A percentile compares a stretch with the other conserved stretches of the same genome.
Evolutionary conservation across 2,888 invertebrate species (phyloP).

Genomic region (Agonopterix arenella): DNA sequence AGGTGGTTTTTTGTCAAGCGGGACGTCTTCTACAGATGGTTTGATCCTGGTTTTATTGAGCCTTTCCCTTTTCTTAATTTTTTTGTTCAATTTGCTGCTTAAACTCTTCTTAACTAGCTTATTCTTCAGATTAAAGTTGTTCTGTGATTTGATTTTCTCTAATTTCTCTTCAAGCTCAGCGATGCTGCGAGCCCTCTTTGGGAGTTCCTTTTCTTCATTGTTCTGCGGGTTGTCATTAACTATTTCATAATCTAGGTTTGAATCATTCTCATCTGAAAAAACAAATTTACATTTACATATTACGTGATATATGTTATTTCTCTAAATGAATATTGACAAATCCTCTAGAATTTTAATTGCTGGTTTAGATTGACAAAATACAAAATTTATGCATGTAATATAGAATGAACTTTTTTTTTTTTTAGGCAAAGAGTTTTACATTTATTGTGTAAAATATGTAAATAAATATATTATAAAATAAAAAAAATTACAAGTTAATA

Average conservation of each 20-base stretch:
- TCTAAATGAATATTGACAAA: too few species aligned
- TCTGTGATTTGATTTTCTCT: conserved; percentile 78
- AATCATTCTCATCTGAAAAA: conserved; percentile 51
- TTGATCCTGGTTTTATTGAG: conserved; percentile 35
- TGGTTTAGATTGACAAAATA: too few species aligned
- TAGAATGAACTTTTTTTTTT: too few species aligned
- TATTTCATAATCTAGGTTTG: conserved; percentile 52
- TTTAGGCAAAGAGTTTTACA: too few species aligned
- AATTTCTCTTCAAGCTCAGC: conserved; percentile 80
- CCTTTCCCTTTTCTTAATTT: conserved; percentile 54
- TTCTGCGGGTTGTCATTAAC: conserved; percentile 31
- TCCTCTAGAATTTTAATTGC: too few species aligned
- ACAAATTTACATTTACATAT: too few species aligned
- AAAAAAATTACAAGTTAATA: too few species aligned
- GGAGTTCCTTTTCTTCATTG: conserved; percentile 37
- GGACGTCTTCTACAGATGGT: conserved; percentile 17
- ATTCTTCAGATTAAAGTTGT: conserved; percentile 79
- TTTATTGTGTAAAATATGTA: too few species aligned
- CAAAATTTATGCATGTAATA: too few species aligned
- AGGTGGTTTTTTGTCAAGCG: conserved; percentile 14
- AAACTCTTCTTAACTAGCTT: conserved; percentile 81
- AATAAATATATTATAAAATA: too few species aligned
- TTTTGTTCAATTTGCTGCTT: conserved; percentile 81
- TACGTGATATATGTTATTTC: too few species aligned
- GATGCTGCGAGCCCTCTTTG: conserved; percentile 77